Evolutionary conservation across 1,140 invertebrate genomes (phyloP), one percentile per base, ranked within the genome.

Genomic region (Limonius californicus): DNA sequence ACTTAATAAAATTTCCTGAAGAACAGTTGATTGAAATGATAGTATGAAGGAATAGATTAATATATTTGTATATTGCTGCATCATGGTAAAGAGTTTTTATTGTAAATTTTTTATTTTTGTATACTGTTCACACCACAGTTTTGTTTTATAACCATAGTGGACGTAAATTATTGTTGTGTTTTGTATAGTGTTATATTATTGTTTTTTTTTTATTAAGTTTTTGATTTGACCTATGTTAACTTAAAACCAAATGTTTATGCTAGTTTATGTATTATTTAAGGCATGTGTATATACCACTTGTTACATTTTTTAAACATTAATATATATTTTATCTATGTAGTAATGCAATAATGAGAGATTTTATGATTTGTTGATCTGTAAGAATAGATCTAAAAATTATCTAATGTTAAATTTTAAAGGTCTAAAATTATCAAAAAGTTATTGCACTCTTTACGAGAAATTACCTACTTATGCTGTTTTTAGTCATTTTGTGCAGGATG

Each of bases 321-420:
- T 50, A 18, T 19, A 50, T 50, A n/a, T n/a, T n/a, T n/a, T n/a
- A n/a, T 19, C 19, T 50, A 50, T 50, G 7, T 50, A 50, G 20
- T 19, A 39, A 39, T 50, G 45, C 45, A 50, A 50, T 50, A 50
- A 50, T 18, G 14, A 50, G 35, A 50, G 20, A 21, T 50, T 50
- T 50, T 50, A 50, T 50, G 16, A 50, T 50, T 12, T 50, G 45
- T 50, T 50, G 45, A 50, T 50, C 45, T 50, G 45, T 27, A 27
- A 27, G 9, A 27, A 27, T 27, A 45, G 12, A 50, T 6, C 6
- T 6, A 50, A 50, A 50, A 50, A 21, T 50, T 50, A 21, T 21
- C 1, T 50, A 50, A 21, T 19, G 16, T 50, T 50, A 39, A 12
- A 39, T 39, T 39, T 39, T 39, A 39, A 39, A 39, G 35, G 35